phyloP scores from a whole-genome alignment of 2,797 vertebrate genomes.

The Parauchenoglanis ngamensis region DNA sequence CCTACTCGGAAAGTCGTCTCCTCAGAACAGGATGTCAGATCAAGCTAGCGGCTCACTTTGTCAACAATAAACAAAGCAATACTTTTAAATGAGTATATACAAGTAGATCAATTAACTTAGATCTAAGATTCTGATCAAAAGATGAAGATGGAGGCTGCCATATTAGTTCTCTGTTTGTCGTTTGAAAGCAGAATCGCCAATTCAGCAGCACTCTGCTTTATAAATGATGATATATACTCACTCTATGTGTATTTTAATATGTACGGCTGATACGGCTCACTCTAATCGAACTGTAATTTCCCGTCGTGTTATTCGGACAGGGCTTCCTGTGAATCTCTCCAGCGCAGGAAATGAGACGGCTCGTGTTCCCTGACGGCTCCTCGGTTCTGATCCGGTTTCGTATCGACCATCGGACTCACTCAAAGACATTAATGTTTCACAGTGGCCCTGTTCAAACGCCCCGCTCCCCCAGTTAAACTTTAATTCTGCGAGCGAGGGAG shows the following conservation, averaged over 20 bases:
- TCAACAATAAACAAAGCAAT: neutral
- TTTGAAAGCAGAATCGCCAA: neutral
- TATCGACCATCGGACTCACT: constrained; percentile 44
- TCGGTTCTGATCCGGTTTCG: constrained; percentile 38
- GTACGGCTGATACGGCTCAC: neutral
- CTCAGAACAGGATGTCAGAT: neutral
- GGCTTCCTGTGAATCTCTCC: constrained; percentile 13
- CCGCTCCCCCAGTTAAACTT: constrained; percentile 69
- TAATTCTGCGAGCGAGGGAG: constrained; percentile 71
- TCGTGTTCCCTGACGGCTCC: neutral
- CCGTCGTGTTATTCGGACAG: constrained; percentile 7
- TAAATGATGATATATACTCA: neutral
- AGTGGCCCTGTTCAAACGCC: constrained; percentile 50
- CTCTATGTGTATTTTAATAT: constrained; percentile 2
- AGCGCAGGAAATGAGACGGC: constrained; percentile 22
- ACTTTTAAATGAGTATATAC: neutral
- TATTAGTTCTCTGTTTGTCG: neutral
- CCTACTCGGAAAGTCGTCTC: neutral
- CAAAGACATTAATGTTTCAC: constrained; percentile 73
- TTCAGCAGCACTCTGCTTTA: neutral
- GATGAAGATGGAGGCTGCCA: neutral
- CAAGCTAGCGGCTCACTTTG: neutral
- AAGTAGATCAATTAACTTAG: neutral
- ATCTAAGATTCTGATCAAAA: neutral
- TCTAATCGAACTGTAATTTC: constrained; percentile 23